A percentile compares a stretch with the other conserved stretches of the same genome.
These are phyloP conservation scores for Netelia virgata DNA, from an alignment of 2,888 invertebrate genomes.

Conservation along the genomic window DNA sequence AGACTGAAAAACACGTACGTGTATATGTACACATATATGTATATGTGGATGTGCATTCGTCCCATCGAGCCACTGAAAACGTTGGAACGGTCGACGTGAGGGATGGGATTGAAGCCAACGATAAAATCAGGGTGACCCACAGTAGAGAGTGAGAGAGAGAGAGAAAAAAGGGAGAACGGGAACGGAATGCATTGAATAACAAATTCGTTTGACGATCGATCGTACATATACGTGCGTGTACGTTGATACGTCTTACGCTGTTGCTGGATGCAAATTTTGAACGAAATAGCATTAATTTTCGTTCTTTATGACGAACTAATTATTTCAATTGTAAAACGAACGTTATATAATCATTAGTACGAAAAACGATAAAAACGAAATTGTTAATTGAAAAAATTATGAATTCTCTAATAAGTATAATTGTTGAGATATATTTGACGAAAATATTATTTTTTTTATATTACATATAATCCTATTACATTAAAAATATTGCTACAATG, in stretches of 20 bases:
- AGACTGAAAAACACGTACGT: constrained; percentile 56
- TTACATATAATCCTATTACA: no score
- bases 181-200: constrained; percentile 59
- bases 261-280: constrained; percentile 11
- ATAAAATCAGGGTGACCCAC: constrained; percentile 62
- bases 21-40: constrained; percentile 9
- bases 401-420: no score
- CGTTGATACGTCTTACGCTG: constrained; percentile 31
- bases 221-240: constrained; percentile 32
- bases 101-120: constrained; percentile 56
- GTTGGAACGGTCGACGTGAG: constrained; percentile 54
- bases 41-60: constrained; percentile 18
- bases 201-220: constrained; percentile 53
- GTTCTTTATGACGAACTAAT: not conserved
- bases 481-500: no score
- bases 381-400: no score
- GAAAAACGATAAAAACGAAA: no score
- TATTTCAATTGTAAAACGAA: no score
- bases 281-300: not conserved
- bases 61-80: constrained; percentile 37
- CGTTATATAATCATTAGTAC: no score
- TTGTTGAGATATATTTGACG: no score
- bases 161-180: constrained; percentile 14
- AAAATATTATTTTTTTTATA: no score
- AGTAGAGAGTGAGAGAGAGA: constrained; percentile 28